A percentile compares a stretch with the other conserved stretches of the same genome.
Evolutionary conservation across 1,140 invertebrate genomes (phyloP).

Genomic region (Mylabris phalerata): DNA sequence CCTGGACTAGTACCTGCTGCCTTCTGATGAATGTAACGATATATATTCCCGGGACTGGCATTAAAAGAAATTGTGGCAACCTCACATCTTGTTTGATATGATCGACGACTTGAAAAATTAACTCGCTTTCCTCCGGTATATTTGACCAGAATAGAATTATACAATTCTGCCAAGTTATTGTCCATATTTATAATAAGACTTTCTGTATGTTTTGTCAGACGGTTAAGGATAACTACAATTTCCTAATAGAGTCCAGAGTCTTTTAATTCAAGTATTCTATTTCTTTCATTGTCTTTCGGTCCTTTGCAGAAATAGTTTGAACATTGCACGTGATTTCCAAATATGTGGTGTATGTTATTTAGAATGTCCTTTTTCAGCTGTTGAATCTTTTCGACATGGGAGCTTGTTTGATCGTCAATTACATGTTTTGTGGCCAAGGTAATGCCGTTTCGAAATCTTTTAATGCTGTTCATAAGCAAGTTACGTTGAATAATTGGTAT

Average conservation of each 20-base stretch:
- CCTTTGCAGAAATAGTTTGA: constrained; percentile 26
- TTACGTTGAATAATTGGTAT: constrained; percentile 11
- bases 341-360: constrained; percentile 36
- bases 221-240: constrained; percentile 6
- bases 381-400: constrained; percentile 8
- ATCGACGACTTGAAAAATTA: constrained; percentile 28
- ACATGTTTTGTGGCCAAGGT: constrained; percentile 2
- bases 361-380: constrained; percentile 27
- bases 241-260: constrained; percentile 12
- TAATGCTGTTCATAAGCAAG: constrained; percentile 13
- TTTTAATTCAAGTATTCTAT: constrained; percentile 25
- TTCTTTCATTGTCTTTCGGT: constrained; percentile 20
- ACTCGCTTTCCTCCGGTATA: constrained; percentile 39
- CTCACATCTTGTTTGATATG: constrained; percentile 33
- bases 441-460: constrained; percentile 19
- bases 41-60: constrained; percentile 2
- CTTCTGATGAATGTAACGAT: background rate
- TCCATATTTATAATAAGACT: constrained; percentile 38
- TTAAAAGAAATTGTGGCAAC: constrained; percentile 34
- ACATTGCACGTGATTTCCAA: constrained; percentile 38
- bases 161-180: constrained; percentile 42
- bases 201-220: constrained; percentile 14
- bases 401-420: background rate
- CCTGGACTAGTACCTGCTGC: background rate
- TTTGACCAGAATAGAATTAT: constrained; percentile 37